Base-by-base conservation (phyloP, 2,113 vertebrate genomes). In the Herpailurus yagouaroundi region DNA sequence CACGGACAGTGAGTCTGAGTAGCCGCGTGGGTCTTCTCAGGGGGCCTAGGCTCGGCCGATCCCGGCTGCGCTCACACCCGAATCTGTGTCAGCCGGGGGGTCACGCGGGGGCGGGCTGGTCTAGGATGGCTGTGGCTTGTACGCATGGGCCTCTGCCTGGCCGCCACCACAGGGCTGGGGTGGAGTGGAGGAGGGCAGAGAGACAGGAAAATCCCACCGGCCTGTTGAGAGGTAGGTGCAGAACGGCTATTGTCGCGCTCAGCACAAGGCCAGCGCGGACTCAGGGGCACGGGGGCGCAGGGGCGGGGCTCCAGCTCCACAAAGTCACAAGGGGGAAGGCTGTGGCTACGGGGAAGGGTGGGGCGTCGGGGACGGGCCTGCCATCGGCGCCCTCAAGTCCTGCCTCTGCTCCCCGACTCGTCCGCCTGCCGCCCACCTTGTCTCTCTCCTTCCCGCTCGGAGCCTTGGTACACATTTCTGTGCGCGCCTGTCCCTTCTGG, bases 321-420 rank as follows among this genome's bases (percentile, higher is more conserved):
- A 11, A 5, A 25, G n/a, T 8, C 50, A 31, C 1, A 3, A 38
- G 23, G 0, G 1, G n/a, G 74, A 18, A 23, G 31, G 52, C 71
- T 10, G 12, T 1, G 18, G 8, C 21, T 27, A 0, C 60, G 0
- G 55, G 38, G 57, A 66, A 66, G 11, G 25, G n/a, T 0, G 3
- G 15, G 2, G 50, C 5, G 1, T 23, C 9, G 36, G 38, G 3
- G 1, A 2, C 0, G 0, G 0, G 0, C 66, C 25, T 29, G 16
- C 87, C 9, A 1, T 27, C 41, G 3, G 7, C 7, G 1, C 2
- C 66, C 25, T 66, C 25, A 13, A 15, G 1, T 0, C 79, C 18
- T 6, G 50, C 14, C 15, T 36, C 48, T 4, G 4, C 36, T 5
- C 21, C 11, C 52, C 8, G 1, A 9, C 25, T 21, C 23, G 31